Conservation (phyloP, 2,797 vertebrate species). For the Melanogrammus aeglefinus region DNA sequence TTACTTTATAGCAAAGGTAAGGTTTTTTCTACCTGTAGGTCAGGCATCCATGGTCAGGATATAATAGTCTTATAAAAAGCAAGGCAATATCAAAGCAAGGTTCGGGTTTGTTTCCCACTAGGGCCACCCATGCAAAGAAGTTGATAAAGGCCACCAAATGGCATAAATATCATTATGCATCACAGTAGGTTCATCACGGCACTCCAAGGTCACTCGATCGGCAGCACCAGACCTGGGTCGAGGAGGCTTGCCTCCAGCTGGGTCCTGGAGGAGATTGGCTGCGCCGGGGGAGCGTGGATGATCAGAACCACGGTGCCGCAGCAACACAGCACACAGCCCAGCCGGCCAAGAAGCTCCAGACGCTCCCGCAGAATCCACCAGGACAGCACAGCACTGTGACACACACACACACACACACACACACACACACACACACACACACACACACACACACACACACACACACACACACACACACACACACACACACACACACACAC, state of each 20-base stretch:
- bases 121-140: too few relatives aligned
- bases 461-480: too few relatives aligned
- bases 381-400: constrained; percentile 86
- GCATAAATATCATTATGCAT: neutral
- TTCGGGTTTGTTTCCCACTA: too few relatives aligned
- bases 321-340: constrained; percentile 90
- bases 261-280: constrained; percentile 81
- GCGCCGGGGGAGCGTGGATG: constrained; percentile 88
- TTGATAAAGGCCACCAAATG: too few relatives aligned
- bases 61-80: too few relatives aligned
- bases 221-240: constrained; percentile 82
- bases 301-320: constrained; percentile 90
- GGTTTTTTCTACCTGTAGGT: too few relatives aligned
- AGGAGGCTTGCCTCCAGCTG: constrained; percentile 88
- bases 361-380: constrained; percentile 89
- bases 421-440: constrained; percentile 3
- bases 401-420: neutral
- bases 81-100: too few relatives aligned
- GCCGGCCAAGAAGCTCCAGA: constrained; percentile 89
- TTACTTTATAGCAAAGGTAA: neutral
- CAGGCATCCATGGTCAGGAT: too few relatives aligned
- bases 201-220: neutral
- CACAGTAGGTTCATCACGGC: neutral
- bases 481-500: too few relatives aligned
- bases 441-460: too few relatives aligned